Conservation (phyloP, 2,797 vertebrate species). For the Cossypha dichroa region DNA sequence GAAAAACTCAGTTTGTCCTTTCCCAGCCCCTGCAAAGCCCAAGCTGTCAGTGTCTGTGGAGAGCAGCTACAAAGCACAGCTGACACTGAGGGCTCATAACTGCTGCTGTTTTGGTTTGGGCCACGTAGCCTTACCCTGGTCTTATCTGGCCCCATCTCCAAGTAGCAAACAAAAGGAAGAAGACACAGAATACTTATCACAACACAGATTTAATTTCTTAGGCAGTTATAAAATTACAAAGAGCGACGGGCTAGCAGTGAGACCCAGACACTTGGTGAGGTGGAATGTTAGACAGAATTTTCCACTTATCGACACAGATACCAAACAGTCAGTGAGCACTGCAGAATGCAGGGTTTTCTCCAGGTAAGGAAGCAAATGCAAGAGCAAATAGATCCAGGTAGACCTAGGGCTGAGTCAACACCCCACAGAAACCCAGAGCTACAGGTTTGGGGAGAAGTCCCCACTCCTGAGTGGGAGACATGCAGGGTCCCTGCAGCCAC, state of each 20-base stretch:
- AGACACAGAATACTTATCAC: constrained; percentile 30
- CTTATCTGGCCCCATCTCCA: not conserved
- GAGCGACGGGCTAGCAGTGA: not conserved
- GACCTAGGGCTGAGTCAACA: not conserved
- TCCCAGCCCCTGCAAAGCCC: not conserved
- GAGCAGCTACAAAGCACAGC: not conserved
- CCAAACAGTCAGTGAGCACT: not conserved
- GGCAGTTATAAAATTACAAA: constrained; percentile 57
- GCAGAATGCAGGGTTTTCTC: not conserved
- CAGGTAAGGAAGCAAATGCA: not conserved
- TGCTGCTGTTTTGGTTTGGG: not conserved
- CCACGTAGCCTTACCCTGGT: fast-evolving
- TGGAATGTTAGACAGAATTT: not conserved
- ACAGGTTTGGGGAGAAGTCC: not conserved
- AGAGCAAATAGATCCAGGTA: not conserved
- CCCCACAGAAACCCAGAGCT: not conserved
- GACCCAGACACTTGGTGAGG: not conserved
- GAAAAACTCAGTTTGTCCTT: not conserved
- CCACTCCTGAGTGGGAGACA: not conserved
- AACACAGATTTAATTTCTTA: constrained; percentile 61
- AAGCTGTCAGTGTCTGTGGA: not conserved
- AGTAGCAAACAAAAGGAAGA: constrained; percentile 10
- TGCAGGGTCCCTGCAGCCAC: not conserved
- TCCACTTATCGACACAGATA: not conserved
- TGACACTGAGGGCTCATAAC: not conserved